A percentile compares a stretch with the other conserved stretches of the same genome.
phyloP scores from a whole-genome alignment of 2,888 invertebrate species.

The Shargacucullia verbasci region DNA sequence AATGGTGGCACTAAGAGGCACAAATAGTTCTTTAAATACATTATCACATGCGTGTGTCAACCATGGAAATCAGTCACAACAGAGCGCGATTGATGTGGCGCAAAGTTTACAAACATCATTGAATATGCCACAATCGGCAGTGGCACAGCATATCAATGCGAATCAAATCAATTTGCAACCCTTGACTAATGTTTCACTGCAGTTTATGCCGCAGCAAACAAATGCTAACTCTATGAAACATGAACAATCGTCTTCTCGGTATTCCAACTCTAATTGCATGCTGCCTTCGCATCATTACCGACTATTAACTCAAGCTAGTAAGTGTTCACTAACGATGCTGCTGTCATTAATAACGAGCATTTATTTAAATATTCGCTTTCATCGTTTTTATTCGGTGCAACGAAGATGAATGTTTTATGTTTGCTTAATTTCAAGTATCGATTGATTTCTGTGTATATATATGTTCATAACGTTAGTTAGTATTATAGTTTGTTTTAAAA shows the following conservation, averaged over 20 bases:
- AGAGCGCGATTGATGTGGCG: slow-evolving; percentile 73
- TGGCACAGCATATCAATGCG: slow-evolving; percentile 69
- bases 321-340: slow-evolving; percentile 60
- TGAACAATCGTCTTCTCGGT: slow-evolving; percentile 75
- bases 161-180: slow-evolving; percentile 76
- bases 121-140: slow-evolving; percentile 74
- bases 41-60: slow-evolving; percentile 75
- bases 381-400: slow-evolving; percentile 19
- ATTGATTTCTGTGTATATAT: slow-evolving; percentile 31
- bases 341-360: slow-evolving; percentile 4
- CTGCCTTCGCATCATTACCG: slow-evolving; percentile 79
- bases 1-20: slow-evolving; percentile 85
- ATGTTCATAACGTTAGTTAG: slow-evolving; percentile 12
- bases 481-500: slow-evolving; percentile 6
- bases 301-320: slow-evolving; percentile 79
- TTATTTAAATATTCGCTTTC: slow-evolving; percentile 10
- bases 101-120: slow-evolving; percentile 78
- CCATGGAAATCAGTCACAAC: slow-evolving; percentile 75
- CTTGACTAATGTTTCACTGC: slow-evolving; percentile 74
- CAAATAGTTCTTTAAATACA: slow-evolving; percentile 74
- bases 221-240: slow-evolving; percentile 71
- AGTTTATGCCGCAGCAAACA: slow-evolving; percentile 71
- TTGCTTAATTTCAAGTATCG: slow-evolving; percentile 23
- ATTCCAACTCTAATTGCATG: slow-evolving; percentile 75
- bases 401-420: slow-evolving; percentile 18